These are phyloP conservation scores for Lepisosteus osseus DNA, from an alignment of 2,113 vertebrate genomes.

Conservation along the genomic window DNA sequence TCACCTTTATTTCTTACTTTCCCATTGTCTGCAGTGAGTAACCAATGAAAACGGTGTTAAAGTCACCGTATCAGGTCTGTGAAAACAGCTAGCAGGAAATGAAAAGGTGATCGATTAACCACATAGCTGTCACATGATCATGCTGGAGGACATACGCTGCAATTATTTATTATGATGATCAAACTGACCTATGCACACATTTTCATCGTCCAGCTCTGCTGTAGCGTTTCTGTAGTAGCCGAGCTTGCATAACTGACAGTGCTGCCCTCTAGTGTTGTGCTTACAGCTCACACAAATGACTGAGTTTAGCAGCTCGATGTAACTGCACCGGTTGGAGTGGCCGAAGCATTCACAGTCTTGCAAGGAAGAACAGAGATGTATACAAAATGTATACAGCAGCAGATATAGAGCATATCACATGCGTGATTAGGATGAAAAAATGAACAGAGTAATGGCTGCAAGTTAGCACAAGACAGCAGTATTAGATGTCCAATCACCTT, in stretches of 20 bases:
- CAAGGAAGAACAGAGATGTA: constrained; percentile 84
- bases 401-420: constrained; percentile 76
- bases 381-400: constrained; percentile 65
- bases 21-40: neutral
- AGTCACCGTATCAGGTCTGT: constrained; percentile 20
- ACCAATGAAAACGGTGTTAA: neutral
- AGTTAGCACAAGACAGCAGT: constrained; percentile 48
- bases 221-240: constrained; percentile 98
- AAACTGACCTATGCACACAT: constrained; percentile 99
- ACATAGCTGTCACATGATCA: constrained; percentile 1
- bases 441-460: constrained; percentile 55
- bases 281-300: constrained; percentile 99
- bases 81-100: neutral
- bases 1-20: neutral
- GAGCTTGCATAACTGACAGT: constrained; percentile 98
- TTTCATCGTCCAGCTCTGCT: constrained; percentile 95
- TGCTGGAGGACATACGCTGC: constrained; percentile 52
- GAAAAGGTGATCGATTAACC: neutral
- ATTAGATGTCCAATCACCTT: constrained; percentile 51
- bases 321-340: constrained; percentile 99
- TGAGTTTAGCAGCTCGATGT: constrained; percentile 97
- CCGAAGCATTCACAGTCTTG: constrained; percentile 98
- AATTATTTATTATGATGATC: constrained; percentile 48
- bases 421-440: constrained; percentile 71
- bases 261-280: constrained; percentile 99